Evolutionary conservation across 2,797 vertebrate species (phyloP), one percentile per base, ranked within the genome.

Genomic region (Pangasius mekongensis): DNA sequence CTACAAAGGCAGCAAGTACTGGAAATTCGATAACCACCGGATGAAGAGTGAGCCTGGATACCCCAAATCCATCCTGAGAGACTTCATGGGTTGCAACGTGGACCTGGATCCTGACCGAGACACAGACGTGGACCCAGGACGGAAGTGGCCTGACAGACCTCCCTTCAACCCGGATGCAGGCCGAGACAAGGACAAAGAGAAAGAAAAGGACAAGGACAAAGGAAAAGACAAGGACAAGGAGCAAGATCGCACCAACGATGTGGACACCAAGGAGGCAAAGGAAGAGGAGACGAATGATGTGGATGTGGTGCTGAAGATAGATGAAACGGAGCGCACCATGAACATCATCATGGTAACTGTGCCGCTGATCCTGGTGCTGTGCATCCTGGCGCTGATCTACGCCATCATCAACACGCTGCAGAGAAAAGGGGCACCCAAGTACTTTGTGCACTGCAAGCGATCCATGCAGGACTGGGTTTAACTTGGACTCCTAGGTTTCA

Each of bases 401-500:
- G 96, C 96, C 88, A 98, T 99, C 86, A 96, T 99, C 90, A 98
- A 97, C 95, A 97, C 98, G 87, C 96, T 98, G 95, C 98, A 99
- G 96, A 97, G 97, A 93, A 99, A 99, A 94, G 98, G 98, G 0
- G 95, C 97, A 0, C 98, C 98, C 0, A 96, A 96, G 73, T 95
- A 98, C 95, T 96, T 99, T 90, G 95, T 99, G 89, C 97, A 99
- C 95, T 99, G 98, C 96, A 99, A 98, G 93, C 98, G 98, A 90
- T 99, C 98, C 3, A 93, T 99, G 94, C 98, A 99, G 95, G 97
- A 99, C 91, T 99, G 98, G 98, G 98, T 99, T 92, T 99, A 97
- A 99, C 85, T 91, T 76, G 0, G 39, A 88, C 81, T 74, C 62
- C 71, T 83, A 49, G 39, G 62, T 83, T 84, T 84, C 54, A n/a